Evolutionary conservation across 2,888 invertebrate species (phyloP).

Genomic region (Erynnis tages): DNA sequence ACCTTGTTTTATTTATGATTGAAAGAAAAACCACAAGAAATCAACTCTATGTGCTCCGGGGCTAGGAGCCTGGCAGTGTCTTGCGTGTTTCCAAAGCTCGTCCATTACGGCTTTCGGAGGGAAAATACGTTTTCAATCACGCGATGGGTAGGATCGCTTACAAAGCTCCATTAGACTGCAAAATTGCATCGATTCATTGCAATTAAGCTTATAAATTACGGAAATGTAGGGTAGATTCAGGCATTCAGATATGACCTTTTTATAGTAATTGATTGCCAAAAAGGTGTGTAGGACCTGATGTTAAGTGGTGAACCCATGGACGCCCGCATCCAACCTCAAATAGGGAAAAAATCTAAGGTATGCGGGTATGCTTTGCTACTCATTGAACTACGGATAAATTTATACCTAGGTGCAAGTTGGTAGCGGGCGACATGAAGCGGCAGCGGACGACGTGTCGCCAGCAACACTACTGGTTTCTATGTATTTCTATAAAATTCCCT

Average conservation of each 20-base stretch:
- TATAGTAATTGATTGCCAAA: too few relatives aligned
- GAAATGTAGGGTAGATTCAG: not conserved
- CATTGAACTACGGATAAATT: too few relatives aligned
- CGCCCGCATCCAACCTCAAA: too few relatives aligned
- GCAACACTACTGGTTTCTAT: too few relatives aligned
- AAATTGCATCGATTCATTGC: slow-evolving; percentile 32
- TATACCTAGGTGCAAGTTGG: too few relatives aligned
- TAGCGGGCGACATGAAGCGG: too few relatives aligned
- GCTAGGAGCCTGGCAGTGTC: slow-evolving; percentile 67
- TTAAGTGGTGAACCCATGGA: too few relatives aligned
- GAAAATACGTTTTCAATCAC: slow-evolving; percentile 58
- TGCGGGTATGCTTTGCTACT: too few relatives aligned
- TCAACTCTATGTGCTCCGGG: slow-evolving; percentile 39
- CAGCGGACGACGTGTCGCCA: too few relatives aligned
- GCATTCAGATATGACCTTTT: not conserved
- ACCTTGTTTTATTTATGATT: not conserved
- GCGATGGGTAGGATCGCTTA: slow-evolving; percentile 44
- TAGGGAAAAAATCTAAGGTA: too few relatives aligned
- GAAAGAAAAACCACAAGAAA: not conserved
- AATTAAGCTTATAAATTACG: slow-evolving; percentile 17
- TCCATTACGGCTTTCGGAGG: slow-evolving; percentile 51
- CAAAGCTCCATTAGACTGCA: slow-evolving; percentile 32
- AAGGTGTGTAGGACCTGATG: too few relatives aligned
- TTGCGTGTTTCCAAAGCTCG: slow-evolving; percentile 54
- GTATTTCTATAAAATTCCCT: too few relatives aligned